Conservation (phyloP, 2,113 vertebrate species). For the Capreolus pygargus region DNA sequence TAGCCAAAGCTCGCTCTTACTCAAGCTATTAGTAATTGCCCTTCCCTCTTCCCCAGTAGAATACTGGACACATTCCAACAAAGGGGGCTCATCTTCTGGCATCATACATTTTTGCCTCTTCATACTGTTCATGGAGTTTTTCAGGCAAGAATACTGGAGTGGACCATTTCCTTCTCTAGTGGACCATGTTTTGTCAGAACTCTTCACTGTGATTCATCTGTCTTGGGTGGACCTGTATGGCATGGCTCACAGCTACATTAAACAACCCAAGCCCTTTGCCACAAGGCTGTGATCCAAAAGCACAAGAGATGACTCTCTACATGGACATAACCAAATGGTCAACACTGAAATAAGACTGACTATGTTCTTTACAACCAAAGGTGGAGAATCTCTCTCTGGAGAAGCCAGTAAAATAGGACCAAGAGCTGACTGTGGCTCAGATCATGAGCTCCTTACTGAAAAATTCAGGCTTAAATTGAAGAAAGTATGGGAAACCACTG, state of each 20-base stretch:
- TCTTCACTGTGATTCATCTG: background rate
- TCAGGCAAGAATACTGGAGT: background rate
- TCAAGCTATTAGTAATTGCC: background rate
- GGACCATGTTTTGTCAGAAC: background rate
- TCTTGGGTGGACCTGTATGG: background rate
- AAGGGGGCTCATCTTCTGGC: background rate
- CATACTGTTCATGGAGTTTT: background rate
- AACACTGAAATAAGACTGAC: background rate
- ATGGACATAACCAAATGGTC: background rate
- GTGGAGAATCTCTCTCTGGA: background rate
- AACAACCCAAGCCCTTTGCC: background rate
- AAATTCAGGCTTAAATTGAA: background rate
- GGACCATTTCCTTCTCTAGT: background rate
- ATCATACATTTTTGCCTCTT: background rate
- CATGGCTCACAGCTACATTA: background rate
- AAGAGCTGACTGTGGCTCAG: background rate
- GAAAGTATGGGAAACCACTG: background rate
- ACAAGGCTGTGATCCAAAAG: background rate
- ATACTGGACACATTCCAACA: background rate
- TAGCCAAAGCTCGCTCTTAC: background rate
- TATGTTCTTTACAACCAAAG: background rate
- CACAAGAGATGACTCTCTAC: background rate
- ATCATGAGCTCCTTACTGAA: background rate
- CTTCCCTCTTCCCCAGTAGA: background rate
- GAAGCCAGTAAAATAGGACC: background rate